Conservation (phyloP, 2,888 invertebrate genomes). For the Clepsis dumicolana region DNA sequence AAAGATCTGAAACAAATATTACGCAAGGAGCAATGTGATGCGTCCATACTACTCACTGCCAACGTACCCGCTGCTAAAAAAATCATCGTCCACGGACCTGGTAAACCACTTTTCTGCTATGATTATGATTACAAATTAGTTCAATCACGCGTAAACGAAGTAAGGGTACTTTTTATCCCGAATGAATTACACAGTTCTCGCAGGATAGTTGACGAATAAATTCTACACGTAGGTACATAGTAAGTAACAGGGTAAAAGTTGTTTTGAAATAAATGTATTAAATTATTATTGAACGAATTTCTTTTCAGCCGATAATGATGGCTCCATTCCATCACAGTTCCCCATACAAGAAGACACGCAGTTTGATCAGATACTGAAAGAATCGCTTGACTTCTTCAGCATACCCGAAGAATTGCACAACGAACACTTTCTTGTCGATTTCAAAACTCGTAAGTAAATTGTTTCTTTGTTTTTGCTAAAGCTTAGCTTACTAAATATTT, state of each 20-base stretch:
- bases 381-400: slow-evolving; percentile 98
- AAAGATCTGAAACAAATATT: slow-evolving; percentile 99
- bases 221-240: no score
- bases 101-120: slow-evolving; percentile 56
- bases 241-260: no score
- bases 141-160: no score
- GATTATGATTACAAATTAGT: no score
- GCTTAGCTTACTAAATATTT: no score
- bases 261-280: no score
- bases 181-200: neutral
- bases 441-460: slow-evolving; percentile 95
- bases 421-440: slow-evolving; percentile 98
- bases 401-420: slow-evolving; percentile 96
- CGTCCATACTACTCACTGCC: slow-evolving; percentile 98
- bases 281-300: no score
- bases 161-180: no score
- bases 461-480: neutral
- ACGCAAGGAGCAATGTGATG: slow-evolving; percentile 99
- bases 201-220: no score
- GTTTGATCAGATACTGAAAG: slow-evolving; percentile 97
- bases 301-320: slow-evolving; percentile 91
- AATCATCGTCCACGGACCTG: slow-evolving; percentile 97
- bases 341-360: slow-evolving; percentile 99
- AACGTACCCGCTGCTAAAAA: slow-evolving; percentile 99
- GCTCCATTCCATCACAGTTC: slow-evolving; percentile 99